Evolutionary conservation across 2,888 invertebrate species (phyloP), one percentile per base, ranked within the genome.

Genomic region (Bhutanitis thaidina): DNA sequence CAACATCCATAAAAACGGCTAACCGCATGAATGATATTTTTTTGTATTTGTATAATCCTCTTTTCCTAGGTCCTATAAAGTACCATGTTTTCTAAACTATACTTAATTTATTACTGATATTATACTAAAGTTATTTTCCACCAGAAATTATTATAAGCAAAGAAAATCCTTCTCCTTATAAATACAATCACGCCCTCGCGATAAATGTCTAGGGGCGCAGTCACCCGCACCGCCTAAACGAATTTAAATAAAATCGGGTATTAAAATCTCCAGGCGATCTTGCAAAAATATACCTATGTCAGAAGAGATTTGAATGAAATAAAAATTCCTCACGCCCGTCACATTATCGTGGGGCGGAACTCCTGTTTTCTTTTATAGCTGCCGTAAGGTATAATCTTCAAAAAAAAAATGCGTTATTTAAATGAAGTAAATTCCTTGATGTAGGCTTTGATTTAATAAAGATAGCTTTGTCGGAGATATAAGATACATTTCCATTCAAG

Each of bases 361-460:
- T 80, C 72, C 86, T 88, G 87, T 88, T 87, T 89, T 87, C 86
- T 85, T 90, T 90, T 89, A 90, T 88, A 79, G 87, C 85, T 86
- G 87, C 86, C 88, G 86, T 87, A 83, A 85, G 82, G 85, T 87
- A 90, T 90, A 90, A 90, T 90, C 90, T 89, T 87, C 79, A 79
- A 82, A 86, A 90, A n/a, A n/a, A 90, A 89, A 90, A 90, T 88
- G 88, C 82, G 83, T 89, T 90, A 88, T 88, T 90, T 87, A 89
- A 89, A 89, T 89, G 86, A 89, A 85, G 84, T 72, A 73, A 86
- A 89, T 89, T 89, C 88, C 77, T 71, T 64, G 63, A 72, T 77
- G 77, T 80, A 77, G 78, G 78, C 79, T 5, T 27, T 27, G 27
- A 27, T 27, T 27, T 27, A 27, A 27, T 27, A 27, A 27, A 8